Percentiles rank a stretch among this genome's conserved stretches.
phyloP scores from a whole-genome alignment of 2,797 vertebrate species.

The Acridotheres tristis region DNA sequence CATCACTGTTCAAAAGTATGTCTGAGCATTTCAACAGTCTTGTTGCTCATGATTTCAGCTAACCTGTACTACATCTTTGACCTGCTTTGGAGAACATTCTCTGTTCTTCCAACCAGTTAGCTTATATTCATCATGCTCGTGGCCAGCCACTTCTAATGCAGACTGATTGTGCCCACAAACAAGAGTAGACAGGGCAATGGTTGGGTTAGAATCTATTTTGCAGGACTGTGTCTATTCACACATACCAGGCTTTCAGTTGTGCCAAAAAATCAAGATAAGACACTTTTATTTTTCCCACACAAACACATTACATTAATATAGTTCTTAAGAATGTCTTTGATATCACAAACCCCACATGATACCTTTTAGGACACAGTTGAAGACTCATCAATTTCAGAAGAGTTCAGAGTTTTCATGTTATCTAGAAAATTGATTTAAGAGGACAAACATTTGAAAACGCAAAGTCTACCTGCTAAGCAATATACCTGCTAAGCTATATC shows the following conservation, averaged over 20 bases:
- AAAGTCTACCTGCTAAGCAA: neutral
- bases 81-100: neutral
- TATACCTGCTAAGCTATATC: neutral
- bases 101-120: neutral
- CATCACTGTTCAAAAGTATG: accelerated
- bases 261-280: neutral
- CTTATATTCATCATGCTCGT: neutral
- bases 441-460: neutral
- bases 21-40: neutral
- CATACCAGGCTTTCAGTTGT: neutral
- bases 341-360: neutral
- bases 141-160: accelerated
- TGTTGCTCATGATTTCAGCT: neutral
- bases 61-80: neutral
- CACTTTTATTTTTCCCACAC: neutral
- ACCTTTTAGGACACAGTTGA: neutral
- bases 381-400: neutral
- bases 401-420: neutral
- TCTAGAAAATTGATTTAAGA: neutral
- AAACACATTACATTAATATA: accelerated
- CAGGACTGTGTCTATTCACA: neutral
- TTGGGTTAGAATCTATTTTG: neutral
- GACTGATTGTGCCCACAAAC: neutral
- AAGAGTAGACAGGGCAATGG: neutral
- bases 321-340: neutral